Evolutionary conservation across 2,888 invertebrate species (phyloP).

Genomic region (Eristalis intricaria): DNA sequence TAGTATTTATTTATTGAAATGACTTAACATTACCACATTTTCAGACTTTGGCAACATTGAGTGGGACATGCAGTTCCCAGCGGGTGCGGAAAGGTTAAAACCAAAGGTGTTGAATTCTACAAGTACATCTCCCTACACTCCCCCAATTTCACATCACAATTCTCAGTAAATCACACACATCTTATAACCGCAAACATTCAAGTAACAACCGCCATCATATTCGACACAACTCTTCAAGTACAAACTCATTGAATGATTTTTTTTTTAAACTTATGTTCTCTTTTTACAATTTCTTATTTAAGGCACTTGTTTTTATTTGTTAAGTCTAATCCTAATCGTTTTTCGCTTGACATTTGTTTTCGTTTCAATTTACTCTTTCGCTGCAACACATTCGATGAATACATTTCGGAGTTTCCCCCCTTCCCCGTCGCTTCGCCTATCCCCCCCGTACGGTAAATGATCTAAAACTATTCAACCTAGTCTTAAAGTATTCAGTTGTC

Average conservation of each 20-base stretch:
- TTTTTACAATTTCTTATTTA: conserved; percentile 36
- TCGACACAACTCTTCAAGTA: not conserved
- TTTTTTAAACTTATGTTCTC: not conserved
- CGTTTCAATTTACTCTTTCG: conserved; percentile 29
- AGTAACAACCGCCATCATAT: not conserved
- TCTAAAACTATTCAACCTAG: conserved; percentile 58
- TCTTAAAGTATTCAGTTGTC: conserved; percentile 40
- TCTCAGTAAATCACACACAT: conserved; percentile 23
- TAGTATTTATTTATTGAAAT: too few relatives aligned
- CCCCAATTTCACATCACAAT: not conserved
- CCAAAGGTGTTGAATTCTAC: not conserved
- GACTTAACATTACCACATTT: too few relatives aligned
- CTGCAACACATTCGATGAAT: conserved; percentile 63
- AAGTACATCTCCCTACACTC: not conserved
- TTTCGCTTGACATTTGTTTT: conserved; percentile 20
- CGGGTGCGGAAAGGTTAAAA: too few relatives aligned
- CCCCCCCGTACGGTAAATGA: conserved; percentile 39
- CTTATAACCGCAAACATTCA: not conserved
- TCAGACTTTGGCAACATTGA: too few relatives aligned
- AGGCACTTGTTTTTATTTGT: conserved; percentile 34
- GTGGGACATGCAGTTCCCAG: too few relatives aligned
- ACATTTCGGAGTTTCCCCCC: not conserved
- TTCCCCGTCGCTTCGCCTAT: conserved; percentile 29
- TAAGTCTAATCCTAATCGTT: not conserved
- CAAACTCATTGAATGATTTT: not conserved